Conservation (phyloP, 2,797 vertebrate species). For the Acomys russatus region DNA sequence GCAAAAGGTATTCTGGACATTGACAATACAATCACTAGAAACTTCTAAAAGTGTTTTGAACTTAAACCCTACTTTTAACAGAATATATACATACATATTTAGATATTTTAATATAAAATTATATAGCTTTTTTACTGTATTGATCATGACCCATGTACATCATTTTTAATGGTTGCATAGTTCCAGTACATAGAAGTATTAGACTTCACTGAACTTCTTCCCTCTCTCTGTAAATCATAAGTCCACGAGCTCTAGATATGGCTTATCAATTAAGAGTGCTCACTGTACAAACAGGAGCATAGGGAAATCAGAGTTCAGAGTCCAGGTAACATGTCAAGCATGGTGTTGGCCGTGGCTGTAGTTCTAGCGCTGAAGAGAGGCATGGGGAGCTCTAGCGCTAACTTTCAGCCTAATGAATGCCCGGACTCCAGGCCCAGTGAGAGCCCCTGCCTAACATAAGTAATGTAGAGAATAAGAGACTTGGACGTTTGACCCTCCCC, state of each 20-base stretch:
- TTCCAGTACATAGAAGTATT: not conserved
- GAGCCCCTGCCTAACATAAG: not conserved
- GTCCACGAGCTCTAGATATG: not conserved
- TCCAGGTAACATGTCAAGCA: not conserved
- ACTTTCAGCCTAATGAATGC: not conserved
- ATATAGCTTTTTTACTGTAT: not conserved
- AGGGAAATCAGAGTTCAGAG: not conserved
- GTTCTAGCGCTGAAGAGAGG: not conserved
- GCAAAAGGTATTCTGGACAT: constrained; percentile 26
- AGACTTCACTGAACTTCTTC: not conserved
- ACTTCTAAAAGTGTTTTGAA: not conserved
- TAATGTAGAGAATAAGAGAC: not conserved
- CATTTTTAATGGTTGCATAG: not conserved
- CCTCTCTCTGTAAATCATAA: not conserved
- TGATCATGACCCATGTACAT: not conserved
- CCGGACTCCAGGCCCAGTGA: not conserved
- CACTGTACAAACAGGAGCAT: not conserved
- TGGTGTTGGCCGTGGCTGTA: not conserved
- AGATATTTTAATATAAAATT: not conserved
- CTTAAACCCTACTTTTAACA: constrained; percentile 7
- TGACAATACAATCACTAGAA: not conserved
- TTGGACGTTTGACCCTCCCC: not conserved
- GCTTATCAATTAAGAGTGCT: not conserved
- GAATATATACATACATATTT: not conserved
- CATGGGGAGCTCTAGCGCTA: not conserved